Percentiles rank a stretch among this genome's conserved stretches.
Conservation (phyloP, 2,113 vertebrate species). For the Phrynosoma platyrhinos region DNA sequence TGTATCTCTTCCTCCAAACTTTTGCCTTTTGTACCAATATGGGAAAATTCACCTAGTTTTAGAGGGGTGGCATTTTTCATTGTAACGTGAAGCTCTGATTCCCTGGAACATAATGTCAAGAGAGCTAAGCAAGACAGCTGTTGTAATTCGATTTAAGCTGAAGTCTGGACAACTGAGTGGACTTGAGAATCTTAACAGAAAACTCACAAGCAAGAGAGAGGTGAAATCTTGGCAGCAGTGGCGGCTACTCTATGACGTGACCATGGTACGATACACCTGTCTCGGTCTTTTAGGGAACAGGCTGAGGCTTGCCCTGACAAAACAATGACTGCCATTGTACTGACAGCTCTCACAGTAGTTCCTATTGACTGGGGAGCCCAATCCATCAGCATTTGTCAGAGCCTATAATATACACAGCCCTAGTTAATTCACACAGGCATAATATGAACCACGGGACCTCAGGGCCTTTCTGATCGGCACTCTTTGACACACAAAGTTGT, state of each 20-base stretch:
- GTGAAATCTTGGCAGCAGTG: slow-evolving; percentile 43
- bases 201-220: background rate
- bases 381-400: slow-evolving; percentile 79
- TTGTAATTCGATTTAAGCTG: background rate
- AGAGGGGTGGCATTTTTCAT: background rate
- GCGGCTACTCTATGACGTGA: slow-evolving; percentile 74
- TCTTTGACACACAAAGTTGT: slow-evolving; percentile 80
- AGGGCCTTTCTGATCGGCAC: slow-evolving; percentile 73
- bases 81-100: background rate
- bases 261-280: slow-evolving; percentile 88
- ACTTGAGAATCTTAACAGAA: background rate
- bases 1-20: background rate
- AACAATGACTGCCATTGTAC: slow-evolving; percentile 89
- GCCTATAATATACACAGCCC: slow-evolving; percentile 54
- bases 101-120: background rate
- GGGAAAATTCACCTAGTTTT: background rate
- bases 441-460: slow-evolving; percentile 75
- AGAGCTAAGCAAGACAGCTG: background rate
- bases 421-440: slow-evolving; percentile 75
- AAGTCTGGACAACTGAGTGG: background rate
- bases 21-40: background rate
- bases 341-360: slow-evolving; percentile 73
- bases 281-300: slow-evolving; percentile 83
- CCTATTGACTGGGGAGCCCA: slow-evolving; percentile 78
- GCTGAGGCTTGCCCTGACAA: slow-evolving; percentile 82